Evolutionary conservation across 2,797 vertebrate species (phyloP), one percentile per base, ranked within the genome.

Genomic region (Sphaeramia orbicularis): DNA sequence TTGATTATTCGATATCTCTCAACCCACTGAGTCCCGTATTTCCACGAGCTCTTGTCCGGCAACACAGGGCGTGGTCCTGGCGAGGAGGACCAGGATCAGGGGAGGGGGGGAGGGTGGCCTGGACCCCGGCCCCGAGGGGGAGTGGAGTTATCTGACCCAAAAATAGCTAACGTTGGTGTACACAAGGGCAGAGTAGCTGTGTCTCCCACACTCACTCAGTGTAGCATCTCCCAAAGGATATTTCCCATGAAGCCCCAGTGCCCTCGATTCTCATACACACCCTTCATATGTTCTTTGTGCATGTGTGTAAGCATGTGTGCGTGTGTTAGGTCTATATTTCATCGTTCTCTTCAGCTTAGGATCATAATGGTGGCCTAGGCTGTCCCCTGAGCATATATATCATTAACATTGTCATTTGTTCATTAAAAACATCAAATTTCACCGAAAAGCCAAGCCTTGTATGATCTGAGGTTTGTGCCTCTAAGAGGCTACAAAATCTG

Each of bases 401-500:
- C 41, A 47, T 74, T 44, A 13, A 62, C 83, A 79, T 88, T 15
- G 45, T 85, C 90, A 87, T 89, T 68, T 24, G 81, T 84, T 87
- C 89, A 88, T 83, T 6, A 90, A 92, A 74, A 88, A 84, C 84
- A 87, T 93, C 72, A 81, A 85, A 88, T 91, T 89, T 90, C 91
- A 89, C 90, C 88, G 82, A 93, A 90, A 92, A 92, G 91, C 90
- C 92, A 92, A 93, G 92, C 93, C 93, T 93, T 92, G 91, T 93
- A 85, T 91, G 88, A 91, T 90, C 90, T 84, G 94, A 95, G 92
- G 94, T 95, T 94, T 95, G 91, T 95, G 92, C 86, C 94, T 97
- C 95, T 95, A 90, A 94, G 91, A 92, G 93, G 95, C 96, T 91
- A 94, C 95, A 95, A 93, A 95, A 95, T 96, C 95, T 95, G 95